phyloP scores from a whole-genome alignment of 2,888 invertebrate species.

The Dendrolimus pini region DNA sequence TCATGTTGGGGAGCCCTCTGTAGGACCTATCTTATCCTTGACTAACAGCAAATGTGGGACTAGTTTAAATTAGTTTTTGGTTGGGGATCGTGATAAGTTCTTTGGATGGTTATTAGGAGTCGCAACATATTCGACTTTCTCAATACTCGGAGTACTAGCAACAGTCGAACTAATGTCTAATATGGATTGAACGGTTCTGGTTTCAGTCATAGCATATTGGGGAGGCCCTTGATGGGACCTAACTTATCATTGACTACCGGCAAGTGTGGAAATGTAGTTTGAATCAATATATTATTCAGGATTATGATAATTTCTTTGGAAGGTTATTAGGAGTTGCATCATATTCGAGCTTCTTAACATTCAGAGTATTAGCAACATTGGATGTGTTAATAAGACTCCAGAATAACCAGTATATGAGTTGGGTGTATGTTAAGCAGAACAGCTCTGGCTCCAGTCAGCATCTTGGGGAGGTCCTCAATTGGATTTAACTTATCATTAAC shows the following conservation, averaged over 20 bases:
- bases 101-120: constrained; percentile 27
- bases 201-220: constrained; percentile 45
- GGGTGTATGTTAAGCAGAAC: constrained; percentile 43
- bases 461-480: constrained; percentile 43
- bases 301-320: too few species aligned
- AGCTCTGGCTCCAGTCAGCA: constrained; percentile 35
- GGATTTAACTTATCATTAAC: constrained; percentile 56
- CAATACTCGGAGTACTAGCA: constrained; percentile 57
- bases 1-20: too few species aligned
- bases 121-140: constrained; percentile 64
- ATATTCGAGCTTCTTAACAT: constrained; percentile 63
- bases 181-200: constrained; percentile 35
- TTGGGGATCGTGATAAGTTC: too few species aligned
- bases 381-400: constrained; percentile 63
- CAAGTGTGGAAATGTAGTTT: too few species aligned
- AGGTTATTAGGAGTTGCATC: constrained; percentile 47
- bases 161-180: constrained; percentile 63
- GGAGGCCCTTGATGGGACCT: constrained; percentile 42
- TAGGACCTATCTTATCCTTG: too few species aligned
- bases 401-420: constrained; percentile 63
- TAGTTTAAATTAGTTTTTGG: too few species aligned
- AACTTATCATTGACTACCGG: constrained; percentile 34
- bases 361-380: constrained; percentile 62
- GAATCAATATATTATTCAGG: too few species aligned
- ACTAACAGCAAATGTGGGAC: too few species aligned